phyloP scores from a whole-genome alignment of 2,113 vertebrate species.

The Hippocampus comes region DNA sequence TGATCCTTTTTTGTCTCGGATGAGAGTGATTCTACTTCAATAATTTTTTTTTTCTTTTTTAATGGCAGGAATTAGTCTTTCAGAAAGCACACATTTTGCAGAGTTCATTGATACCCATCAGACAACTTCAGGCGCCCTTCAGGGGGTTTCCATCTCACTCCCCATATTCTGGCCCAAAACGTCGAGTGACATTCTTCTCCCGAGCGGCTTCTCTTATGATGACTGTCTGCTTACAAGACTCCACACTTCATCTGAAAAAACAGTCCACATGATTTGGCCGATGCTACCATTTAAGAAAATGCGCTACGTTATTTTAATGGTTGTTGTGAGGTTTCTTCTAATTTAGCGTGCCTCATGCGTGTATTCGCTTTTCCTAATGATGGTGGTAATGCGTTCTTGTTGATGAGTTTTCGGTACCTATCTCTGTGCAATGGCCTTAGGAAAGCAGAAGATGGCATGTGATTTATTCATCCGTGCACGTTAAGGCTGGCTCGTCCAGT shows the following conservation, averaged over 20 bases:
- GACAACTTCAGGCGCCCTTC: background rate
- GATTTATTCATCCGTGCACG: constrained; percentile 32
- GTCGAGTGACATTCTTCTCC: too few species aligned
- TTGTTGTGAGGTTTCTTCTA: background rate
- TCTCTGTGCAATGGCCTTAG: constrained; percentile 25
- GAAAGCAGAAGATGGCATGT: constrained; percentile 26
- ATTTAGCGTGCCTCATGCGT: background rate
- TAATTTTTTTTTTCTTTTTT: background rate
- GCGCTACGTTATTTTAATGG: too few species aligned
- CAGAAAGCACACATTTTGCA: background rate
- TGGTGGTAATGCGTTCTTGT: background rate
- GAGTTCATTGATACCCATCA: background rate
- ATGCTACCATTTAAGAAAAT: background rate
- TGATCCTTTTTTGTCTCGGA: background rate
- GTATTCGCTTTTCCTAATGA: background rate
- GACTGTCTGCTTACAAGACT: background rate
- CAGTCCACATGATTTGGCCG: background rate
- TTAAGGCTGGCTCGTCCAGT: constrained; percentile 46
- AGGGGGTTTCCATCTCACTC: background rate
- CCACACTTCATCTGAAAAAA: background rate
- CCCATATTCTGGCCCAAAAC: too few species aligned
- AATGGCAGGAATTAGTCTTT: background rate
- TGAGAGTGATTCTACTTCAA: background rate
- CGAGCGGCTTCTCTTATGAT: too few species aligned
- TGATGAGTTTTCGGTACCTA: background rate